Conservation (phyloP, 1,140 invertebrate species). For the Diploscapter pachys region DNA sequence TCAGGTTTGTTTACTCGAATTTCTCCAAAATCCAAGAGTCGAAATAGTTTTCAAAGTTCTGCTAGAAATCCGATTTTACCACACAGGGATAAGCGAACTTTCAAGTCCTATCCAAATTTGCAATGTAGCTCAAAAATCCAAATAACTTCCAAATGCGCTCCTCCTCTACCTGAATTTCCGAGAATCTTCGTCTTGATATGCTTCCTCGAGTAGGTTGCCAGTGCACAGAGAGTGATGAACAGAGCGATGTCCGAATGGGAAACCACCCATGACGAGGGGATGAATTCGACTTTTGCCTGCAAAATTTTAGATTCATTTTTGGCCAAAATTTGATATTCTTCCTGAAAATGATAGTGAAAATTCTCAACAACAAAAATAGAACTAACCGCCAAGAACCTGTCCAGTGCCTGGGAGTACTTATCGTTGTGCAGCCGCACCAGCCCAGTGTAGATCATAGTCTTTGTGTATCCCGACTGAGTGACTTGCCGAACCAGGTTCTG, state of each 20-base stretch:
- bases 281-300: conserved; percentile 84
- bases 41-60: not conserved
- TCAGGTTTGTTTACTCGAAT: too few relatives aligned
- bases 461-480: conserved; percentile 67
- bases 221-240: conserved; percentile 90
- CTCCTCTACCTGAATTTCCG: conserved; percentile 70
- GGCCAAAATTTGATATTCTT: too few relatives aligned
- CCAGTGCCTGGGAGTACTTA: conserved; percentile 91
- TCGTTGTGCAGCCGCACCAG: conserved; percentile 80
- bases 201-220: conserved; percentile 89
- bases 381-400: conserved; percentile 83
- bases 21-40: too few relatives aligned
- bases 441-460: conserved; percentile 67
- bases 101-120: too few relatives aligned
- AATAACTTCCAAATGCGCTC: conserved; percentile 62
- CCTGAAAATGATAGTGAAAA: too few relatives aligned
- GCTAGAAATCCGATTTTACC: conserved; percentile 64
- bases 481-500: conserved; percentile 74
- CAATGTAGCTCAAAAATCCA: not conserved
- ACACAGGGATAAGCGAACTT: too few relatives aligned
- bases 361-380: too few relatives aligned
- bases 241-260: conserved; percentile 75
- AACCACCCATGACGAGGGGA: conserved; percentile 79
- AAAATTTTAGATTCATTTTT: too few relatives aligned
- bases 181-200: conserved; percentile 94